Base-by-base conservation (phyloP, 2,113 vertebrate species). In the Centropus bengalensis region DNA sequence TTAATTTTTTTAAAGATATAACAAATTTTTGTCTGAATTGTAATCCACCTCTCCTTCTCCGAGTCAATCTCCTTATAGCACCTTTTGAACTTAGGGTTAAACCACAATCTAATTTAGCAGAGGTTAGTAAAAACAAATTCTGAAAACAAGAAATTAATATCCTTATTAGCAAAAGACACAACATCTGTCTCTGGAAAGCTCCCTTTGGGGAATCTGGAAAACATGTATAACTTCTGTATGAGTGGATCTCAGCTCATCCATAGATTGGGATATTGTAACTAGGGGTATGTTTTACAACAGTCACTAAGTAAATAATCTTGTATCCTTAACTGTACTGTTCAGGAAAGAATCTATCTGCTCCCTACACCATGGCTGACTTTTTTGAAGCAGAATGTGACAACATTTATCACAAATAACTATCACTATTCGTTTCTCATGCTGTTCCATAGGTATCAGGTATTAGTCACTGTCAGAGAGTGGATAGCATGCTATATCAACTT, bases 31-130 rank as follows among this genome's bases (percentile, higher is more conserved):
- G 12, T 11, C 32, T 55, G 47, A 82, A 60, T 79, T 91, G 4
- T 19, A 82, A 17, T 47, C 70, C 44, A 32, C 75, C 66, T 93
- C 22, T 45, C 91, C 38, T 28, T 76, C 44, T 76, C 33, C 10
- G 42, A 59, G 42, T 51, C 38, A 85, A 44, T 66, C 7, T 86
- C 54, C 51, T 79, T 51, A 20, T 19, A 90, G 7, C 13, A 88
- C 8, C 15, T 75, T 88, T 60, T 52, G 13, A 56, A 85, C 86
- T 71, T 60, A 47, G 22, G 23, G 51, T 62, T 88, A 91, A 94
- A 91, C 81, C 17, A 67, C 11, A 84, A 23, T 0, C 4, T 77
- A 80, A 68, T 90, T 91, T 78, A 93, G 51, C 47, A 91, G 42
- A 55, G 5, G 4, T 58, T 54, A 33, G 32, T 74, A 45, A 83